Percentiles rank a stretch among this genome's conserved stretches.
Conservation (phyloP, 1,140 invertebrate species). For the Tetragonula clypearis region DNA sequence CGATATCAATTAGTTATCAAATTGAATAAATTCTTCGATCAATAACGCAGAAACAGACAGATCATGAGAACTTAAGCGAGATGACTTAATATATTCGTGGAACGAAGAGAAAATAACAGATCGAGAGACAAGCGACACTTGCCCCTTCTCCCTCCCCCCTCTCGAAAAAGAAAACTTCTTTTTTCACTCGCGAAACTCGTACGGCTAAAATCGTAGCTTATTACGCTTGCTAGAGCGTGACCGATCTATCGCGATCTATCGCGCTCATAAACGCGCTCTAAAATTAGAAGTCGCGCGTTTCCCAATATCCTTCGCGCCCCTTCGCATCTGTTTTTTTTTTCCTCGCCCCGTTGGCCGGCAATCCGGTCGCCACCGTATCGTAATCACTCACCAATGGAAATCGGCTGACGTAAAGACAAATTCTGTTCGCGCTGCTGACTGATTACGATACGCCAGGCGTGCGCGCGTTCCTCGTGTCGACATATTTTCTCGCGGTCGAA, state of each 20-base stretch:
- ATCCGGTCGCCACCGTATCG: constrained; percentile 15
- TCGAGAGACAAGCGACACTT: background rate
- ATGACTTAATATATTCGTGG: background rate
- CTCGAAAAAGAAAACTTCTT: background rate
- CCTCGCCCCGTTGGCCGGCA: background rate
- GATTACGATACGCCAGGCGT: constrained; percentile 57
- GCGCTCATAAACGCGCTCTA: constrained; percentile 30
- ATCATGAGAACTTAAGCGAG: background rate
- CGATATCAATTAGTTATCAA: too few species aligned
- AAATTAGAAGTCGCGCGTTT: constrained; percentile 53
- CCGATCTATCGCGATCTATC: constrained; percentile 12
- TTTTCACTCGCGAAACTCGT: background rate
- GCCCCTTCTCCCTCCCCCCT: too few species aligned
- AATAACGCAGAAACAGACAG: background rate
- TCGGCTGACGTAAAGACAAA: constrained; percentile 63
- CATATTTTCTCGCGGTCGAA: constrained; percentile 36
- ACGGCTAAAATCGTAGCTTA: background rate
- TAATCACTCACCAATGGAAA: constrained; percentile 61
- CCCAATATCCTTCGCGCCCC: constrained; percentile 28
- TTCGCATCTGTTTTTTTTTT: background rate
- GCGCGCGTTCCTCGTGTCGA: constrained; percentile 22
- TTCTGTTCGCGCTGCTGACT: constrained; percentile 61
- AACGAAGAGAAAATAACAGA: background rate
- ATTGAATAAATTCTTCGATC: too few species aligned
- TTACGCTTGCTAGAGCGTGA: constrained; percentile 26